Base-by-base conservation (phyloP, 1,140 invertebrate species). In the Pantala flavescens region DNA sequence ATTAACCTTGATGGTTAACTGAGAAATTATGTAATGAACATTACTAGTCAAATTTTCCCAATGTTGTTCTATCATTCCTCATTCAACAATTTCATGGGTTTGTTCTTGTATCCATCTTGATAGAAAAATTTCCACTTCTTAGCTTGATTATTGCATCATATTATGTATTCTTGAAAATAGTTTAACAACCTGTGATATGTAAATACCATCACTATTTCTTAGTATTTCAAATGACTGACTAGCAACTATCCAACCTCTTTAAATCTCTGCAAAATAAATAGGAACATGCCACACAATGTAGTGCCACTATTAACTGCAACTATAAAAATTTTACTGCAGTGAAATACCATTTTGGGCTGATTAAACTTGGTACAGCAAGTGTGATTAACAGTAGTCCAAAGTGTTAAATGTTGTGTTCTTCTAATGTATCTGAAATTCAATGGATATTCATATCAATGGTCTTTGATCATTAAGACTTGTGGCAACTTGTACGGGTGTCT, bases 161-260 rank as follows among this genome's bases (percentile, higher is more conserved):
- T 21, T 63, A 63, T 21, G 16, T 63, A 63, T 63, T 63, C 49
- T 63, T 21, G n/a, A 63, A 9, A 63, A 63, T 63, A 63, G 49
- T 63, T 63, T 63, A 21, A 63, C 14, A 21, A 63, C 49, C 49
- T 63, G 49, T 63, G 49, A 63, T 63, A 63, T 63, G 49, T 63
- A 63, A 7, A 63, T 63, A 63, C 49, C 49, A 63, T 63, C 49
- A 19, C 49, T 63, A 63, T 63, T 63, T 63, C 49, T 21, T 63
- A 63, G 49, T 21, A 63, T 63, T 63, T 63, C 49, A 63, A 63
- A 63, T 63, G 49, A 63, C 49, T 63, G 49, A 63, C n/a, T 63
- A 63, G 49, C 49, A 63, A 63, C n/a, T 63, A 19, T 63, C n/a
- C 49, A 63, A 63, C 49, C 49, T 63, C 49, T 63, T 63, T 63